phyloP scores from a whole-genome alignment of 2,797 vertebrate species.

The Peromyscus attwateri region DNA sequence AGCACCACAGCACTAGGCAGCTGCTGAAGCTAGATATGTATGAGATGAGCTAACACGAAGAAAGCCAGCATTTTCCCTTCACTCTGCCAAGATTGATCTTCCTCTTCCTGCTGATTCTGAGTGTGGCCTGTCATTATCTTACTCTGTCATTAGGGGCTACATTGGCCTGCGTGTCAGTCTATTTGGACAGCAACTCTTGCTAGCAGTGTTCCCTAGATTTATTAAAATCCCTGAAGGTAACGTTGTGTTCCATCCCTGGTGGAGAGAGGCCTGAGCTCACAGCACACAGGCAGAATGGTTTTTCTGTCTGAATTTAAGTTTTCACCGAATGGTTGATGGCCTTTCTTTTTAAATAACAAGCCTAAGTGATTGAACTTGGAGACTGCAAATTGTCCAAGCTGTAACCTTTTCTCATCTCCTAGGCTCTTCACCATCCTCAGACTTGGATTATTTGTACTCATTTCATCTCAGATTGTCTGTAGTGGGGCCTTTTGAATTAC shows the following conservation, averaged over 20 bases:
- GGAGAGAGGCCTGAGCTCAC: slow-evolving; percentile 89
- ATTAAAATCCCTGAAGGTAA: slow-evolving; percentile 97
- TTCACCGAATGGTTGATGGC: slow-evolving; percentile 81
- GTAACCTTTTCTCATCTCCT: slow-evolving; percentile 59
- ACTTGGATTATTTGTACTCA: not conserved
- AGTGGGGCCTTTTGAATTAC: slow-evolving; percentile 44
- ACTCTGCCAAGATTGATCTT: slow-evolving; percentile 99
- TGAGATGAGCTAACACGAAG: slow-evolving; percentile 98
- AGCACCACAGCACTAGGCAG: slow-evolving; percentile 93
- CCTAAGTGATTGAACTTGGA: slow-evolving; percentile 76
- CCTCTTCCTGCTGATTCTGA: slow-evolving; percentile 99
- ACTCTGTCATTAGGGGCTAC: slow-evolving; percentile 99
- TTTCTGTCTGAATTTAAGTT: slow-evolving; percentile 81
- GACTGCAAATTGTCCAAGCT: slow-evolving; percentile 69
- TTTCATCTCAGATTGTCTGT: slow-evolving; percentile 66
- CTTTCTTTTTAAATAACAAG: slow-evolving; percentile 84
- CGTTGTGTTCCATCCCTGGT: slow-evolving; percentile 91
- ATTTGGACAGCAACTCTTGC: slow-evolving; percentile 99
- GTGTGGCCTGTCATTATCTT: slow-evolving; percentile 99
- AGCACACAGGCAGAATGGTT: slow-evolving; percentile 83
- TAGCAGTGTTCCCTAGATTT: slow-evolving; percentile 98
- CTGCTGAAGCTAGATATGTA: slow-evolving; percentile 94
- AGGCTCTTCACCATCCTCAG: slow-evolving; percentile 35
- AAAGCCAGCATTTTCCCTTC: slow-evolving; percentile 97
- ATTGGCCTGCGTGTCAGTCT: slow-evolving; percentile 99